Percentiles rank a stretch among this genome's conserved stretches.
Conservation (phyloP, 2,888 invertebrate genomes). For the Morinoia aosen region DNA sequence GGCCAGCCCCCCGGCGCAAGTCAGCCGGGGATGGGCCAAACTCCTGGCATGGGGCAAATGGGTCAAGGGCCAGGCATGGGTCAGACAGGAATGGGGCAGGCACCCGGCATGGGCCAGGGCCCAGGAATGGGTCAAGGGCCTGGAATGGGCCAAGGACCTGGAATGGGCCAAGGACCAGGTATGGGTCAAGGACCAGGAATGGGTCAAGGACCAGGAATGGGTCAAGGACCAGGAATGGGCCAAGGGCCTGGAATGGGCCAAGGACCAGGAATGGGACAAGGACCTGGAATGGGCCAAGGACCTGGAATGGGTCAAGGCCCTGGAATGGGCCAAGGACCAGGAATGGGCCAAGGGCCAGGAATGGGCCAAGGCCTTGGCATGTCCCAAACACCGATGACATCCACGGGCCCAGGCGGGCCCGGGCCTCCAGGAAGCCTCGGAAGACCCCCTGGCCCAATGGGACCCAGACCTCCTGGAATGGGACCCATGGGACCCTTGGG, state of each 20-base stretch:
- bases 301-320: conserved; percentile 55
- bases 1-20: background rate
- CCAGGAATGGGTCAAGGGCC: conserved; percentile 15
- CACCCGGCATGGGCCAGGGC: conserved; percentile 46
- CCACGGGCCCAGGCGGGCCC: conserved; percentile 50
- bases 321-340: conserved; percentile 60
- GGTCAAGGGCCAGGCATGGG: conserved; percentile 61
- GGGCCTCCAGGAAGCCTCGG: conserved; percentile 58
- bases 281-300: conserved; percentile 57
- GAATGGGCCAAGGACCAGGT: conserved; percentile 1
- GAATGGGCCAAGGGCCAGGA: conserved; percentile 63
- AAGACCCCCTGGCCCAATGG: conserved; percentile 60
- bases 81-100: conserved; percentile 55
- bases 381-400: conserved; percentile 49
- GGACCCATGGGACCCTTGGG: conserved; percentile 65
- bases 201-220: conserved; percentile 54
- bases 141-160: conserved; percentile 35
- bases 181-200: conserved; percentile 43
- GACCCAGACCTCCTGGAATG: conserved; percentile 59
- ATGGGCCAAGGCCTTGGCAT: conserved; percentile 12
- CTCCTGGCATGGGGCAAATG: conserved; percentile 56
- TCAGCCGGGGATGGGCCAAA: conserved; percentile 38
- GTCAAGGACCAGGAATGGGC: conserved; percentile 47
- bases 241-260: conserved; percentile 56
- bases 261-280: conserved; percentile 62